A percentile compares a stretch with the other conserved stretches of the same genome.
Evolutionary conservation across 2,113 vertebrate species (phyloP).

Genomic region (Pluvialis apricaria): DNA sequence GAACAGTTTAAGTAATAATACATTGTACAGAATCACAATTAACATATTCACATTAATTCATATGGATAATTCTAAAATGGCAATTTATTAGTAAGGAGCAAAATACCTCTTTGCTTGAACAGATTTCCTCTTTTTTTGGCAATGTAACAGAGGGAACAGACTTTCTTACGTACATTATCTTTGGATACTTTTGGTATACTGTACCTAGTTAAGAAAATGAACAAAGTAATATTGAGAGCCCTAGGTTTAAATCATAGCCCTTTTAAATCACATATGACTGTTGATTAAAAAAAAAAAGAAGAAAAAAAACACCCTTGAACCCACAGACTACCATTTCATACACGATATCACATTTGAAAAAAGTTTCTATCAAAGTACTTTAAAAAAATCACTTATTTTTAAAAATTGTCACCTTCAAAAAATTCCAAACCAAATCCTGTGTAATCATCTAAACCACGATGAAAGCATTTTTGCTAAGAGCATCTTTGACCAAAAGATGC

Average conservation of each 20-base stretch:
- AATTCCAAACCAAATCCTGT: not conserved
- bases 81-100: not conserved
- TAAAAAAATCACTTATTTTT: not conserved
- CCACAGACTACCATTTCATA: not conserved
- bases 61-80: not conserved
- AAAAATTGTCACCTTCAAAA: not conserved
- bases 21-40: not conserved
- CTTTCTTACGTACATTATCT: conserved; percentile 2
- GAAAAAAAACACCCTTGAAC: not conserved
- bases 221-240: not conserved
- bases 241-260: not conserved
- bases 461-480: not conserved
- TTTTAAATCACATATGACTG: not conserved
- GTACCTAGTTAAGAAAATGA: conserved; percentile 63
- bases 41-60: not conserved
- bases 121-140: conserved; percentile 74
- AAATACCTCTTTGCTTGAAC: conserved; percentile 79
- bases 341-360: not conserved
- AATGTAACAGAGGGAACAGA: conserved; percentile 38
- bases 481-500: not conserved
- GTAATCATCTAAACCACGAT: not conserved
- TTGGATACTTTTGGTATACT: conserved; percentile 70
- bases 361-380: not conserved
- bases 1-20: not conserved
- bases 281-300: not conserved